phyloP scores from a whole-genome alignment of 2,888 invertebrate species.

The Leptothorax acervorum region DNA sequence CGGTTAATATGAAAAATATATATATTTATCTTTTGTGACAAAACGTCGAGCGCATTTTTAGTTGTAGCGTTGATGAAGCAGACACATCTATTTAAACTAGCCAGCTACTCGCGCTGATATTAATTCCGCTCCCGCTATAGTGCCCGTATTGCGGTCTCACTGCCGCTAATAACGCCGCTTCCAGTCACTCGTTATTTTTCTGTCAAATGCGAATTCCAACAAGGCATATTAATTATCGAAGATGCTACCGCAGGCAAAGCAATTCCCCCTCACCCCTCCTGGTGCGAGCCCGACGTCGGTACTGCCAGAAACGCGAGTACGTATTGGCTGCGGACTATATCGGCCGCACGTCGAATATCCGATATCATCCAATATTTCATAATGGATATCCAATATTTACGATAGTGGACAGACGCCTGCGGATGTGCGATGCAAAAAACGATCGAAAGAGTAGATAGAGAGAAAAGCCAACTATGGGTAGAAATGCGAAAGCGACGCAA shows the following conservation, averaged over 20 bases:
- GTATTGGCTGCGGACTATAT: slow-evolving; percentile 63
- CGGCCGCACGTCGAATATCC: slow-evolving; percentile 72
- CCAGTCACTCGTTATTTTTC: slow-evolving; percentile 63
- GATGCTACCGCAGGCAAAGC: slow-evolving; percentile 66
- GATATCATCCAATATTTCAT: slow-evolving; percentile 74
- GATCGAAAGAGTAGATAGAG: slow-evolving; percentile 27
- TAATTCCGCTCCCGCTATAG: slow-evolving; percentile 25
- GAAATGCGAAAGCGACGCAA: slow-evolving; percentile 23
- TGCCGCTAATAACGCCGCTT: slow-evolving; percentile 44
- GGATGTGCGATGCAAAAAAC: slow-evolving; percentile 62
- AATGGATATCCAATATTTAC: slow-evolving; percentile 78
- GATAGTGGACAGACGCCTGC: slow-evolving; percentile 70
- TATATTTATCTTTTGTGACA: not conserved
- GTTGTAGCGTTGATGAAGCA: slow-evolving; percentile 15
- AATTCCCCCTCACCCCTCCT: slow-evolving; percentile 55
- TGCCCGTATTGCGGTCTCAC: slow-evolving; percentile 34
- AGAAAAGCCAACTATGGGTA: slow-evolving; percentile 10
- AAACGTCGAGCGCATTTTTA: slow-evolving; percentile 11
- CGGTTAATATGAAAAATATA: not conserved
- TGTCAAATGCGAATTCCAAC: slow-evolving; percentile 61
- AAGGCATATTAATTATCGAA: slow-evolving; percentile 72
- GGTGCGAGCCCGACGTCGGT: slow-evolving; percentile 15
- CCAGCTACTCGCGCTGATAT: slow-evolving; percentile 43
- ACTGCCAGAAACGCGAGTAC: slow-evolving; percentile 57
- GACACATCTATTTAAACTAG: slow-evolving; percentile 30